These are phyloP conservation scores for Mus spicilegus DNA, from an alignment of 2,113 vertebrate genomes.

Conservation along the genomic window DNA sequence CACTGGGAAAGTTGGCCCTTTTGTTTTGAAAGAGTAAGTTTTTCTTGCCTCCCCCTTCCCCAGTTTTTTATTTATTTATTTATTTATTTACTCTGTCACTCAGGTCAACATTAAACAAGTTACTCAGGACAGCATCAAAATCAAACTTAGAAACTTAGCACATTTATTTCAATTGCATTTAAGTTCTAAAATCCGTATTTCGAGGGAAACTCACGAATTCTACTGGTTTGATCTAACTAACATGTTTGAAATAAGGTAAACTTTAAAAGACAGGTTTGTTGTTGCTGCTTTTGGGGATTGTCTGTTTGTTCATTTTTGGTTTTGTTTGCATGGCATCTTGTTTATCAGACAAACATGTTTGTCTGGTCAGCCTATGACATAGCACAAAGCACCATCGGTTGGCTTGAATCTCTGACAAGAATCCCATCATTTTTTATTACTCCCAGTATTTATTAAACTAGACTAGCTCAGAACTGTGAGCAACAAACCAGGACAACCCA, in stretches of 20 bases:
- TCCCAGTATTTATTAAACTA: background rate
- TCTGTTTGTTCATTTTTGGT: background rate
- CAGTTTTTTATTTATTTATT: too few relatives aligned
- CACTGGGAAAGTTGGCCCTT: constrained; percentile 23
- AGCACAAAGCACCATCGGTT: background rate
- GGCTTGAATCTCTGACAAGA: constrained; percentile 3
- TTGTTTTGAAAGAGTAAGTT: constrained; percentile 9
- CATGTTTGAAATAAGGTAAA: background rate
- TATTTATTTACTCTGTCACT: background rate
- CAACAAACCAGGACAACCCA: background rate
- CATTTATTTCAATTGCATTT: constrained; percentile 23
- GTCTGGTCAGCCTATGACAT: background rate
- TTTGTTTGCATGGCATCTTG: background rate
- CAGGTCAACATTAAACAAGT: background rate
- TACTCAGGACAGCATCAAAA: background rate
- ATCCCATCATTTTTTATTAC: background rate
- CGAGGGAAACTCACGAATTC: background rate
- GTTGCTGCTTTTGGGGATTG: background rate
- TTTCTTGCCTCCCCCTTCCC: background rate
- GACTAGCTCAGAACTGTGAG: background rate
- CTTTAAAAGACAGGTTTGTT: background rate
- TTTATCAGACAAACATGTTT: background rate
- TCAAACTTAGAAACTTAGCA: background rate
- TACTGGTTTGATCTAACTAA: background rate
- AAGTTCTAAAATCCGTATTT: constrained; percentile 14